A percentile compares a stretch with the other conserved stretches of the same genome.
These are phyloP conservation scores for Nematostella vectensis DNA, from an alignment of 92 coral and sea anemone species.

Conservation along the genomic window DNA sequence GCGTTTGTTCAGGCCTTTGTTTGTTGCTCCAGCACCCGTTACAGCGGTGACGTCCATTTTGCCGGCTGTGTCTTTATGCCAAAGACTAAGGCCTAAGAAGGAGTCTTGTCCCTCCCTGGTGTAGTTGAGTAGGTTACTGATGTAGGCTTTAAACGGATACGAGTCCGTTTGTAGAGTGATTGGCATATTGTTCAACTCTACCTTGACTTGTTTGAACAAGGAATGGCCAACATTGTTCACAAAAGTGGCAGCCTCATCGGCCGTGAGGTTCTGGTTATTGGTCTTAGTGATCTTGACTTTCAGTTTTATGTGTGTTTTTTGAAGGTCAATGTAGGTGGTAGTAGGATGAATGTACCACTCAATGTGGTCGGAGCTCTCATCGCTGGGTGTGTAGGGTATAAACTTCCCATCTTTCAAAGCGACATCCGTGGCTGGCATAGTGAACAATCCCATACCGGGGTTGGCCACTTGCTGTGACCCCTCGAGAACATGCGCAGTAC, in stretches of 20 bases:
- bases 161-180: background rate
- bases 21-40: background rate
- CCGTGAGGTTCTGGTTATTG: background rate
- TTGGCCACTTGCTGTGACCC: too few relatives aligned
- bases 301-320: too few relatives aligned
- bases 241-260: background rate
- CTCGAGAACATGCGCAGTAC: too few relatives aligned
- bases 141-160: background rate
- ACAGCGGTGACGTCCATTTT: background rate
- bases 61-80: background rate
- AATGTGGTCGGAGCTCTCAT: too few relatives aligned
- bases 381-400: too few relatives aligned
- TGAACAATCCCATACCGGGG: too few relatives aligned
- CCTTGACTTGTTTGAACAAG: background rate
- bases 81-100: background rate
- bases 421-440: too few relatives aligned
- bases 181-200: background rate
- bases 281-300: background rate
- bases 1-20: background rate
- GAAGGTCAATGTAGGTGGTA: too few relatives aligned
- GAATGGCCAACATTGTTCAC: background rate
- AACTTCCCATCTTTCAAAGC: too few relatives aligned
- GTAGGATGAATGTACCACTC: too few relatives aligned
- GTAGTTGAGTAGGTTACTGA: background rate
- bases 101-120: background rate